These are phyloP conservation scores for Coelogynopora nodosa DNA, from an alignment of 2,888 invertebrate species.

Conservation along the genomic window DNA sequence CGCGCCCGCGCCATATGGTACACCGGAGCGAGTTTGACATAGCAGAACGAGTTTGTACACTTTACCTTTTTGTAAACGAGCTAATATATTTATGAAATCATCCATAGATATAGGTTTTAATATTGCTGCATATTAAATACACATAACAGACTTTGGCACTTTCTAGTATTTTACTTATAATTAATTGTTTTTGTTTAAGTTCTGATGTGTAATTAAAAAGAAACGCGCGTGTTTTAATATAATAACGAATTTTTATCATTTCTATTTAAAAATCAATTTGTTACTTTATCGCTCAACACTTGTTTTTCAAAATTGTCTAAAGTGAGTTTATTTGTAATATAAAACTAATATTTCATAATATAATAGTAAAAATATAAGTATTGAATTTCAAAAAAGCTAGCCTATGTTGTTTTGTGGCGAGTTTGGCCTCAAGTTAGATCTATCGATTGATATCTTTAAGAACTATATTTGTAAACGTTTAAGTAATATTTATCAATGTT, in stretches of 20 bases:
- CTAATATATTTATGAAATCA: constrained; percentile 1
- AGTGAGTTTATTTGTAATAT: constrained; percentile 10
- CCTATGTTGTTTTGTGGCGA: no score
- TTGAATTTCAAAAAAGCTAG: not conserved
- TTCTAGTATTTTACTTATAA: not conserved
- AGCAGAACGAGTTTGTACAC: not conserved
- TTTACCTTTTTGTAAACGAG: not conserved
- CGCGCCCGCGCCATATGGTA: no score
- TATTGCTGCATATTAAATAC: constrained; percentile 5
- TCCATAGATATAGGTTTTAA: not conserved
- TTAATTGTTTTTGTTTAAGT: not conserved
- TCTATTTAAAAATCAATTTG: not conserved
- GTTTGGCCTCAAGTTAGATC: no score
- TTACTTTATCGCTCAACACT: not conserved
- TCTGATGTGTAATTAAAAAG: constrained; percentile 8
- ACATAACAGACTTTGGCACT: not conserved
- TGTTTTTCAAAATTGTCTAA: not conserved
- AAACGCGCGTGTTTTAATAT: not conserved
- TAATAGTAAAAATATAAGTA: not conserved
- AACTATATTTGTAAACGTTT: not conserved
- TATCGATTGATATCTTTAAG: not conserved
- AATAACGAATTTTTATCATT: not conserved
- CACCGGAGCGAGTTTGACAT: not conserved
- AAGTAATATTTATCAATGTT: not conserved
- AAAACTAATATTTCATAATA: constrained; percentile 7